Conservation (phyloP, 2,888 invertebrate genomes). For the Diaprepes abbreviatus region DNA sequence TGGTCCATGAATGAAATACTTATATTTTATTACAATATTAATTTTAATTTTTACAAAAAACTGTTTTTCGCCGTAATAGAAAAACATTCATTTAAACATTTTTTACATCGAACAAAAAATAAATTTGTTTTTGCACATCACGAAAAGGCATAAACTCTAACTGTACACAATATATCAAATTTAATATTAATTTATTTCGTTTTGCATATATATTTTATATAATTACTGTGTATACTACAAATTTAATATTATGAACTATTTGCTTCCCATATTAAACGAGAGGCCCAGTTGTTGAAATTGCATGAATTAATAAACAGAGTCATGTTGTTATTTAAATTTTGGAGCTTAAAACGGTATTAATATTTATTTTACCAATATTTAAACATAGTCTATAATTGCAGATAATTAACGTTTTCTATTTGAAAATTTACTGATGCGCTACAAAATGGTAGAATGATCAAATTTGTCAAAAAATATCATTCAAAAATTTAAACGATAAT, state of each 20-base stretch:
- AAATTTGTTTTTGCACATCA: neutral
- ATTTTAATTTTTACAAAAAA: no score
- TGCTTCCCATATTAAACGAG: neutral
- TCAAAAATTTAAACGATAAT: no score
- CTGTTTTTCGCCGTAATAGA: no score
- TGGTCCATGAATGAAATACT: no score
- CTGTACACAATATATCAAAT: neutral
- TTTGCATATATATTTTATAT: neutral
- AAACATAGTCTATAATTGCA: neutral
- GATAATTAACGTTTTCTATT: no score
- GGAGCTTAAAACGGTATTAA: neutral
- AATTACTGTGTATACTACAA: slow-evolving; percentile 1
- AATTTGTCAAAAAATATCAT: no score
- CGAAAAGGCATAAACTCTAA: neutral
- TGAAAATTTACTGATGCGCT: no score
- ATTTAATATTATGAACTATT: neutral
- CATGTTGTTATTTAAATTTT: neutral
- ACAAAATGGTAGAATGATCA: no score
- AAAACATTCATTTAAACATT: neutral
- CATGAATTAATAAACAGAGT: neutral
- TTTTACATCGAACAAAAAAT: neutral
- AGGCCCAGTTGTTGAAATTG: slow-evolving; percentile 1
- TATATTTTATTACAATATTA: no score
- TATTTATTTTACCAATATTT: neutral
- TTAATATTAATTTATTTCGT: neutral